phyloP scores from a whole-genome alignment of 2,113 vertebrate species.

The Hucho hucho region DNA sequence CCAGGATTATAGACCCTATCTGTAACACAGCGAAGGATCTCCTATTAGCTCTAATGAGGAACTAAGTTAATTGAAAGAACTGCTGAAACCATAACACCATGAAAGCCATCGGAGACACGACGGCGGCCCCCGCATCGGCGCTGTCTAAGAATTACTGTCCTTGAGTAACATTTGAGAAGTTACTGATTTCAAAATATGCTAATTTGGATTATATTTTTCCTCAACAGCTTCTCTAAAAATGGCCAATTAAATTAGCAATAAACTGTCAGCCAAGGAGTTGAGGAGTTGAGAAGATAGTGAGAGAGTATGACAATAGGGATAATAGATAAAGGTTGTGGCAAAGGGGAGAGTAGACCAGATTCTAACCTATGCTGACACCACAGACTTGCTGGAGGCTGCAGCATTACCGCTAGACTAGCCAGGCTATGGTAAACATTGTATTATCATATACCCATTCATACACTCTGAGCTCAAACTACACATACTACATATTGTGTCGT shows the following conservation, averaged over 20 bases:
- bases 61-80: slow-evolving; percentile 33
- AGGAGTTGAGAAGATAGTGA: too few species aligned
- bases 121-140: slow-evolving; percentile 1
- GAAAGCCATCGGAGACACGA: slow-evolving; percentile 29
- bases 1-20: neutral
- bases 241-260: slow-evolving; percentile 66
- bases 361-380: too few species aligned
- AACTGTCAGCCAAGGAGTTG: slow-evolving; percentile 25
- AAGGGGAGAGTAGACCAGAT: too few species aligned
- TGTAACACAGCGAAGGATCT: slow-evolving; percentile 26
- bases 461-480: too few species aligned
- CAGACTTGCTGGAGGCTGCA: too few species aligned
- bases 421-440: too few species aligned
- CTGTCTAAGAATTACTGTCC: slow-evolving; percentile 29
- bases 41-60: slow-evolving; percentile 36
- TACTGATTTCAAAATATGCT: slow-evolving; percentile 40
- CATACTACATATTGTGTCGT: too few species aligned
- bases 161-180: slow-evolving; percentile 44
- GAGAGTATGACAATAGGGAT: too few species aligned
- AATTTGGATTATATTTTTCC: slow-evolving; percentile 48
- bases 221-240: slow-evolving; percentile 41
- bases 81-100: slow-evolving; percentile 23
- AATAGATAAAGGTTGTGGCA: too few species aligned
- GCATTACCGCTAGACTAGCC: too few species aligned
- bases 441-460: too few species aligned